Conservation (phyloP, 2,113 vertebrate species). For the Ammodramus savannarum region DNA sequence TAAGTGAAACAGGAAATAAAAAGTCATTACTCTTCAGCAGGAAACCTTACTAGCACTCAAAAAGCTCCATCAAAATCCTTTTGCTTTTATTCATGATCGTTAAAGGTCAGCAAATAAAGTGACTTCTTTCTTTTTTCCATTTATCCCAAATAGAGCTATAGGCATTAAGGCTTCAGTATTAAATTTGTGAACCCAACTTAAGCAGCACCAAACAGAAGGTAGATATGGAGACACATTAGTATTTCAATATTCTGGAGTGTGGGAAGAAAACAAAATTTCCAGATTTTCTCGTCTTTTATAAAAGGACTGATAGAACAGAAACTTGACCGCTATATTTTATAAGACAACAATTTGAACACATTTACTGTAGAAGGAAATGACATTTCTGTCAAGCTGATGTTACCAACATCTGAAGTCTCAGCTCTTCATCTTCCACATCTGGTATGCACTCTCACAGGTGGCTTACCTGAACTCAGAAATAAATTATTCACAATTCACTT, state of each 20-base stretch:
- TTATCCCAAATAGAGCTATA: not conserved
- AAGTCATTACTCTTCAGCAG: not conserved
- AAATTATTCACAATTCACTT: not conserved
- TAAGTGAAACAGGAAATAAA: not conserved
- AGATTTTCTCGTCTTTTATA: not conserved
- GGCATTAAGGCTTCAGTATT: not conserved
- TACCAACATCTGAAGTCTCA: not conserved
- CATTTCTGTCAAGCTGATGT: not conserved
- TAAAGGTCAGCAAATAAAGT: not conserved
- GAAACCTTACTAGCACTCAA: not conserved
- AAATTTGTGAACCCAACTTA: not conserved
- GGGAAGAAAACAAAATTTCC: not conserved
- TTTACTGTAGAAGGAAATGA: not conserved
- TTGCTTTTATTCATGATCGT: not conserved
- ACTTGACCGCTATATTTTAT: not conserved
- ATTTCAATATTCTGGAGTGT: not conserved
- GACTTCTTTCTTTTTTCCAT: not conserved
- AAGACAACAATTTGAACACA: not conserved
- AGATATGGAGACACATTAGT: not conserved
- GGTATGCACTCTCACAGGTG: not conserved
- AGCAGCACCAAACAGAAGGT: not conserved
- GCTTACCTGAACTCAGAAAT: not conserved
- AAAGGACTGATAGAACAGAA: not conserved
- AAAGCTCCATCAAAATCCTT: not conserved
- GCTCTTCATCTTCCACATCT: conserved; percentile 1